phyloP scores from a whole-genome alignment of 2,888 invertebrate species.

The Stictocephala bisonia region DNA sequence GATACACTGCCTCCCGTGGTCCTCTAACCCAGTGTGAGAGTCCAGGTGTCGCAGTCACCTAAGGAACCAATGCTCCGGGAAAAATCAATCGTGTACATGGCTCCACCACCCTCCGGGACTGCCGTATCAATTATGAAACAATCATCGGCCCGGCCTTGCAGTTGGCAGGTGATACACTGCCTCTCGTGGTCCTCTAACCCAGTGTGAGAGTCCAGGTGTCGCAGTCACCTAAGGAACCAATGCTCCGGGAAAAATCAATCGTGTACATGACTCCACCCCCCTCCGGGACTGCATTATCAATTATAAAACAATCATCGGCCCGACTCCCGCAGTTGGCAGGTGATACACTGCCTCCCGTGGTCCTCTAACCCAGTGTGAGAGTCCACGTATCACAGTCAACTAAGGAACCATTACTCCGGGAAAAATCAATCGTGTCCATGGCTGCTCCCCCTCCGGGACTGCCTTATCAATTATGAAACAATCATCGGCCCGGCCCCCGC shows the following conservation, averaged over 20 bases:
- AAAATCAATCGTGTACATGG: conserved; percentile 29
- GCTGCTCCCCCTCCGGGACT: conserved; percentile 15
- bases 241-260: conserved; percentile 13
- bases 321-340: too few species aligned
- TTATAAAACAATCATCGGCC: neutral
- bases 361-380: too few species aligned
- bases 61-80: neutral
- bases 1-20: too few species aligned
- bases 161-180: too few species aligned
- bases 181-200: too few species aligned
- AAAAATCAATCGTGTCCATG: conserved; percentile 27
- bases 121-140: neutral
- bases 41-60: too few species aligned
- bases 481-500: neutral
- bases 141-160: neutral
- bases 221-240: neutral
- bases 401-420: neutral
- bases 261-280: conserved; percentile 20
- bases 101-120: conserved; percentile 15
- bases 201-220: too few species aligned
- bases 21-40: too few species aligned
- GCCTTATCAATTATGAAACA: neutral
- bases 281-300: neutral
- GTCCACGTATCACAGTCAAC: too few species aligned
- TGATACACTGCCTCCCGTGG: too few species aligned